Evolutionary conservation across 2,113 vertebrate species (phyloP), one percentile per base, ranked within the genome.

Genomic region (Dasyurus viverrinus): DNA sequence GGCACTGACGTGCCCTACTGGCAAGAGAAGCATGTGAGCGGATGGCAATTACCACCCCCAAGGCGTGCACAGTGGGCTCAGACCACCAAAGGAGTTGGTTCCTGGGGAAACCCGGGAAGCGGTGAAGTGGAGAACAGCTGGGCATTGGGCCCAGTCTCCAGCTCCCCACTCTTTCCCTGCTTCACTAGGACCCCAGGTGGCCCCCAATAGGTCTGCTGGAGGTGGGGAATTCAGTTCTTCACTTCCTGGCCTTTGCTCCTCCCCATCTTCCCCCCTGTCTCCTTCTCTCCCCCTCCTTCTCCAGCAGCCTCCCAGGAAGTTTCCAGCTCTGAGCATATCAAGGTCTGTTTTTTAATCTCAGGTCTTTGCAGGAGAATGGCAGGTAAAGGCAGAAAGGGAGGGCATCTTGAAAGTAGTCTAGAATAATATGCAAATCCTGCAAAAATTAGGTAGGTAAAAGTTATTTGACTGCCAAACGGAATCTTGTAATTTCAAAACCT

Each of bases 1-100:
- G 68, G 68, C 68, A 84, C n/a, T 0, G n/a, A 84, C 19, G 68
- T 84, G 68, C 68, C 68, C 68, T 84, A 19, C 68, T 84, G 68
- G 68, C n/a, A 84, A 84, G 68, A 84, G 68, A 84, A 84, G 42
- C 68, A 84, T 84, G 68, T 84, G n/a, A 84, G 68, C n/a, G n/a
- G 68, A 42, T 84, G n/a, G 68, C 68, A 84, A 84, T 84, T 84
- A 84, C 68, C 68, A 42, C 68, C 68, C 68, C 36, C 19, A 84
- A 84, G 68, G 68, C 19, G 19, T 84, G 68, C 68, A 84, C n/a
- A 84, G 68, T 84, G 68, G 68, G 68, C 68, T 84, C 68, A 84
- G 68, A 84, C 68, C 68, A 84, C 68, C 68, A 84, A 84, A 84
- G 68, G 68, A 84, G 68, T 84, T 2, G n/a, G 36, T 84, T 84